Evolutionary conservation across 2,113 vertebrate species (phyloP).

Genomic region (Ameiurus melas): DNA sequence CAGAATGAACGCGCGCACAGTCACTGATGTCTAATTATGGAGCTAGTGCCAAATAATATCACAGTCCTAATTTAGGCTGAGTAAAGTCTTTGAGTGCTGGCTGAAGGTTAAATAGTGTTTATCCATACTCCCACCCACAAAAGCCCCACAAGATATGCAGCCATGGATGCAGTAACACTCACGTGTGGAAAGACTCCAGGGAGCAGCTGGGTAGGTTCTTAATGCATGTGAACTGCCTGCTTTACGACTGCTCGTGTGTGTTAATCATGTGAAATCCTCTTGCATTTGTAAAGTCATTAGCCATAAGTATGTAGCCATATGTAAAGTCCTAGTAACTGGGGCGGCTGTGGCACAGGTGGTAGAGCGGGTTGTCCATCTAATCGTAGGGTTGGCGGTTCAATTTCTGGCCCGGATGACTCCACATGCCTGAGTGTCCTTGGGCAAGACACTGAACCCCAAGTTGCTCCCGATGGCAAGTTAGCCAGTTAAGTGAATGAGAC

Average conservation of each 20-base stretch:
- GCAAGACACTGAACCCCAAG: no score
- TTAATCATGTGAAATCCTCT: not conserved
- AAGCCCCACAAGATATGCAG: not conserved
- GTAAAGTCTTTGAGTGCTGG: conserved; percentile 19
- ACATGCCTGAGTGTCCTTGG: no score
- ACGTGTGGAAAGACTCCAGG: conserved; percentile 15
- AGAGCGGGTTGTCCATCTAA: no score
- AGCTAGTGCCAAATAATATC: conserved; percentile 43
- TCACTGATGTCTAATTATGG: conserved; percentile 5
- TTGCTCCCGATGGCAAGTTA: no score
- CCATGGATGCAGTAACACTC: not conserved
- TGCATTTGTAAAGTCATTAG: not conserved
- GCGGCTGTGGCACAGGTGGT: no score
- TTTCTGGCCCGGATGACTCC: no score
- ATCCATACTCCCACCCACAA: not conserved
- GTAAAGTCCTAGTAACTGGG: no score
- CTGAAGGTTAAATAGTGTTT: conserved; percentile 19
- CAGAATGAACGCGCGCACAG: not conserved
- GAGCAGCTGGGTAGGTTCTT: conserved; percentile 26
- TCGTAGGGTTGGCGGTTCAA: no score
- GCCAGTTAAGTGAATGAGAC: no score
- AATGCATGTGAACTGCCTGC: not conserved
- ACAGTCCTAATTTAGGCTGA: conserved; percentile 60
- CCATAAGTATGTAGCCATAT: no score
- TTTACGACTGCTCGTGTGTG: not conserved